Percentiles rank a stretch among this genome's conserved stretches.
These are phyloP conservation scores for pig (Sus scrofa) DNA, from an alignment of 2,113 vertebrate genomes.

Conservation along the genomic window T2T-Sscrofa CM000826.6:75530001-75530500, in stretches of 20 bases:
- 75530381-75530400: too few species aligned
- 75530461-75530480: too few species aligned
- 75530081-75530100: background rate
- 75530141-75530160: background rate
- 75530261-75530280: background rate
- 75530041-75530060: background rate
- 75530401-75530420: too few species aligned
- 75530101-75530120: background rate
- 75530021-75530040: background rate
- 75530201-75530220: rapidly evolving
- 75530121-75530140: too few species aligned
- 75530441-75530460: too few species aligned
- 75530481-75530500: too few species aligned
- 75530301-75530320: background rate
- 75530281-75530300: too few species aligned
- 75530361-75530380: too few species aligned
- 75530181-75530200: too few species aligned
- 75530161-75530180: background rate
- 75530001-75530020: too few species aligned
- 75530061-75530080: background rate
- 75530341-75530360: too few species aligned
- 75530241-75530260: background rate
- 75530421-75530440: too few species aligned
- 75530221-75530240: rapidly evolving
- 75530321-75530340: background rate